Percentiles rank a stretch among this genome's conserved stretches.
Conservation (phyloP, 2,113 vertebrate species). For the Scartelaos histophorus region DNA sequence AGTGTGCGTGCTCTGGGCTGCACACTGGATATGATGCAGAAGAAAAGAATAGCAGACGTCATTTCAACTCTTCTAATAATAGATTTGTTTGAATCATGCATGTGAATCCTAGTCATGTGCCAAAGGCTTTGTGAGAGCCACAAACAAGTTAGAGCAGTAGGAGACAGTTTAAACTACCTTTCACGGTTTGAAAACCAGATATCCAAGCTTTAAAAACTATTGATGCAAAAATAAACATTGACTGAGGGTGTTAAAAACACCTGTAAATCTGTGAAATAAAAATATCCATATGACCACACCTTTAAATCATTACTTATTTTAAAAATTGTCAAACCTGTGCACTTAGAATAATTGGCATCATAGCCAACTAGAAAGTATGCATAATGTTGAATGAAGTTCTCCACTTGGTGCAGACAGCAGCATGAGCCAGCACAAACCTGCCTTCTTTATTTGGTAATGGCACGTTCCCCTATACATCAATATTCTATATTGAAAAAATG, state of each 20-base stretch:
- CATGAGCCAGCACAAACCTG: conserved; percentile 17
- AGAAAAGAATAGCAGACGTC: no score
- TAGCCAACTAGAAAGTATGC: background rate
- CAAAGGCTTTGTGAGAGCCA: background rate
- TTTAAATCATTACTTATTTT: background rate
- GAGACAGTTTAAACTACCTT: background rate
- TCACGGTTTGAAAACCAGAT: background rate
- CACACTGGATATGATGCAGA: no score
- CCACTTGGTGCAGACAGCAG: background rate
- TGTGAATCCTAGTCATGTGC: no score
- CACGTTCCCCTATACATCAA: conserved; percentile 8
- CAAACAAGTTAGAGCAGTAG: background rate
- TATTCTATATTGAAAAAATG: conserved; percentile 6
- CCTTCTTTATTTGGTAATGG: conserved; percentile 51
- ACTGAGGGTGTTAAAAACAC: background rate
- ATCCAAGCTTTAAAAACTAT: background rate
- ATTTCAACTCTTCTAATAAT: no score
- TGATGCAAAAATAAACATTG: background rate
- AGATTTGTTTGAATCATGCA: no score
- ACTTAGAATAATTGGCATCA: background rate
- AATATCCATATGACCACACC: background rate
- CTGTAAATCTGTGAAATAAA: background rate
- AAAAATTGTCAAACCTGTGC: background rate
- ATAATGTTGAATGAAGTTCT: background rate
- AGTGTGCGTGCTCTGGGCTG: no score